Base-by-base conservation (phyloP, 1,140 invertebrate species). In the Propsilocerus akamusi region DNA sequence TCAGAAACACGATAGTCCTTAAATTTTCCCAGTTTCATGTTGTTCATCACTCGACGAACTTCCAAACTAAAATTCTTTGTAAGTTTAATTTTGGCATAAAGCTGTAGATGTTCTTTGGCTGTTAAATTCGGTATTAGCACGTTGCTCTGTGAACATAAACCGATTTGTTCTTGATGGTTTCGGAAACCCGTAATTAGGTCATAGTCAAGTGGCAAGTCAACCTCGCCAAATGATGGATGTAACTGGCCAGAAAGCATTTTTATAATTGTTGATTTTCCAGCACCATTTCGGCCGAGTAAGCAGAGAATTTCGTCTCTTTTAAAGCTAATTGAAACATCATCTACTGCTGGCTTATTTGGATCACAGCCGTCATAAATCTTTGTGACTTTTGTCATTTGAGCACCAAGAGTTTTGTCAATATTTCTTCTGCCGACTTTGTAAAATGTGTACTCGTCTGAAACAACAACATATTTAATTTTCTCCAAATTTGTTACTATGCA, bases 121-220 rank as follows among this genome's bases (percentile, higher is more conserved):
- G 83, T 89, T 51, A 94, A 59, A 25, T 76, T 72, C 53, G 80
- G 78, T 58, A 89, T 78, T 10, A 94, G 69, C 23, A 90, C 86
- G 69, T 94, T 89, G 54, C 76, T 75, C 66, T 88, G 85, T 48
- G 84, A 84, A 61, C 86, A 90, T 53, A 87, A 81, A 28, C 86
- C 85, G 49, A 87, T 72, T 32, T 73, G 63, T 49, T 68, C 69
- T 17, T 54, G 52, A 6, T 54, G 49, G 3, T 51, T 34, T 10
- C 47, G 11, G 10, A 41, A 41, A 10, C 50, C 49, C 0, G 37
- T 56, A 2, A 60, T 56, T 26, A 23, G 34, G 8, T 59, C 52
- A 0, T 57, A 48, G 23, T 51, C 55, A 8, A 54, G 53, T 49
- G 70, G 64, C 14, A 72, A 54, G 26, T 63, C 51, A 28, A 80